phyloP scores from a whole-genome alignment of 2,113 vertebrate species.

The Tachysurus fulvidraco region DNA sequence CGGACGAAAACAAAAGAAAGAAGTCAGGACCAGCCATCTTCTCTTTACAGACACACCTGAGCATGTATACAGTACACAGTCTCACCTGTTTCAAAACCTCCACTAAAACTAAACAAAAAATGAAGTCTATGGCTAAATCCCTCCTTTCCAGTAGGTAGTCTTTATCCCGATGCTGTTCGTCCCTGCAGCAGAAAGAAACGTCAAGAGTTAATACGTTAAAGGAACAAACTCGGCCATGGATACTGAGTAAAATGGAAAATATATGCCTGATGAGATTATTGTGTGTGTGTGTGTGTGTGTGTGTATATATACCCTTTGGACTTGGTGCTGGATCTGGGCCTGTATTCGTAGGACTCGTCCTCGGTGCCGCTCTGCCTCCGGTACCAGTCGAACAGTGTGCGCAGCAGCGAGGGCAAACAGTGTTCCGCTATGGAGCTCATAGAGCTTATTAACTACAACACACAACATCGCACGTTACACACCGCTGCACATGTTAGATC shows the following conservation, averaged over 20 bases:
- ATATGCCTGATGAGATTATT: constrained; percentile 17
- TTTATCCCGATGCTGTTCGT: constrained; percentile 87
- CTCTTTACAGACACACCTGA: background rate
- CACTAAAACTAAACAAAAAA: constrained; percentile 96
- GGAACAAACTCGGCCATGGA: background rate
- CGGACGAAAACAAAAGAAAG: constrained; percentile 36
- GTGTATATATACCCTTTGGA: constrained; percentile 82
- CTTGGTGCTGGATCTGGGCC: constrained; percentile 94
- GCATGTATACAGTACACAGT: background rate
- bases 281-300: background rate
- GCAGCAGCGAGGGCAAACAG: constrained; percentile 98
- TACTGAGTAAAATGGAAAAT: background rate
- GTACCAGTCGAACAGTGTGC: constrained; percentile 98
- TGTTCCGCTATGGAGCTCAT: constrained; percentile 99
- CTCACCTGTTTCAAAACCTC: constrained; percentile 96
- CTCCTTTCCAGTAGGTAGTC: constrained; percentile 97
- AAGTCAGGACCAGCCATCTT: background rate
- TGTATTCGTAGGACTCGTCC: constrained; percentile 96
- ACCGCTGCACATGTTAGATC: background rate
- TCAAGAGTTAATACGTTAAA: background rate
- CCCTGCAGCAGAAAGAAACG: constrained; percentile 70
- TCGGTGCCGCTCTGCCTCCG: constrained; percentile 96
- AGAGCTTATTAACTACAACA: constrained; percentile 94
- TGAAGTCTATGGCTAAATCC: constrained; percentile 97
- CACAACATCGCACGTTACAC: constrained; percentile 30